Conservation (phyloP, 2,888 invertebrate species). For the Spicauda simplicius region DNA sequence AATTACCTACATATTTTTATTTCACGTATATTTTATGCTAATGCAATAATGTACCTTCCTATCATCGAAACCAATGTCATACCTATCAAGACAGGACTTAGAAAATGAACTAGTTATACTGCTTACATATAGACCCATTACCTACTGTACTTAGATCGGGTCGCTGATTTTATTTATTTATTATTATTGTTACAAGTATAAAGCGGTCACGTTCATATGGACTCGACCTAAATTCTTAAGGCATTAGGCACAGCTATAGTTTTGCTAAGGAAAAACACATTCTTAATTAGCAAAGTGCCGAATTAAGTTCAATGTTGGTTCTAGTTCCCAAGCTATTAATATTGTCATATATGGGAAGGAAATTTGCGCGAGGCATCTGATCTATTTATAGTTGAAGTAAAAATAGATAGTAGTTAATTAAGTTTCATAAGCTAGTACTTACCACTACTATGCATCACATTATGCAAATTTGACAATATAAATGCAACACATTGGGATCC, state of each 20-base stretch:
- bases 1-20: too few relatives aligned
- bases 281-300: background rate
- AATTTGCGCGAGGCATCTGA: background rate
- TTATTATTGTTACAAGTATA: conserved; percentile 13
- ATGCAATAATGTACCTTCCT: too few relatives aligned
- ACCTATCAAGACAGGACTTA: background rate
- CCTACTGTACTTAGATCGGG: conserved; percentile 13
- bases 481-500: too few relatives aligned
- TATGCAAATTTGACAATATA: too few relatives aligned
- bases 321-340: conserved; percentile 7
- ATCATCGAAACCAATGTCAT: too few relatives aligned
- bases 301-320: background rate
- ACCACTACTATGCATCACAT: too few relatives aligned
- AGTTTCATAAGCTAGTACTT: too few relatives aligned
- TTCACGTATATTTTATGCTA: too few relatives aligned
- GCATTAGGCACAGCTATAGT: conserved; percentile 9
- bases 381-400: too few relatives aligned
- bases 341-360: background rate
- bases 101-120: background rate
- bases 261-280: conserved; percentile 5
- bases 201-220: conserved; percentile 31
- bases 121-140: conserved; percentile 13
- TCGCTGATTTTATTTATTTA: conserved; percentile 14
- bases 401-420: too few relatives aligned
- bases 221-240: conserved; percentile 27